Base-by-base conservation (phyloP, 2,888 invertebrate genomes). In the Pseudococcus viburni region DNA sequence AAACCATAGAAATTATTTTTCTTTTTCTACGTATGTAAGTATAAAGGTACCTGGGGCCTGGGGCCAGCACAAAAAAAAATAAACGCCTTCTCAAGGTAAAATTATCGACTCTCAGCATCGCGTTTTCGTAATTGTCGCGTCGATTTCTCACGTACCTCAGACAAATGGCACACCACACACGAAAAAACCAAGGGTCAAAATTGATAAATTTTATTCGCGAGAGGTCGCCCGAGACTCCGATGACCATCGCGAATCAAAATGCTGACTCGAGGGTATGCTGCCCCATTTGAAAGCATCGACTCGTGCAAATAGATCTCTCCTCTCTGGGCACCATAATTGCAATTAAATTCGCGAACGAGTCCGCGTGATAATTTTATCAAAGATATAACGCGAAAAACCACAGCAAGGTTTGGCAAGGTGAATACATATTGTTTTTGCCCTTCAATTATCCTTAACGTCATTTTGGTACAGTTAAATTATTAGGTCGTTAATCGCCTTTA, bases 401-500 rank as follows among this genome's bases (percentile, higher is more conserved):
- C 26, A 83, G 80, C 80, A 83, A 83, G 80, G 80, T 83, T 83
- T 83, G 46, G 19, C 80, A 83, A 83, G 80, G 80, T 83, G 80
- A 83, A 83, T 83, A 83, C 15, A 83, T 83, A 83, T 83, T 83
- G 80, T 83, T 83, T 83, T 83, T 83, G 80, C 80, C 80, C 80
- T 83, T 83, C 80, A 83, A 46, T 83, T 83, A 83, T 83, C 80
- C 80, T 83, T 46, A 83, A 46, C 80, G 80, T 83, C 80, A 46
- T 83, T 85, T 85, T 64, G 85, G 55, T 85, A 85, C 85, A 85
- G 85, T 48, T 59, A 59, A 85, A 85, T 85, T 59, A 85, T 85
- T 85, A 85, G 85, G 85, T 85, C 85, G 85, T 85, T 59, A 85
- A 85, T 59, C 85, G 85, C 59, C 55, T 85, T 85, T 85, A 83